Percentiles rank a stretch among this genome's conserved stretches.
These are phyloP conservation scores for Podarcis muralis DNA, from an alignment of 2,113 vertebrate genomes.

Conservation along the genomic window DNA sequence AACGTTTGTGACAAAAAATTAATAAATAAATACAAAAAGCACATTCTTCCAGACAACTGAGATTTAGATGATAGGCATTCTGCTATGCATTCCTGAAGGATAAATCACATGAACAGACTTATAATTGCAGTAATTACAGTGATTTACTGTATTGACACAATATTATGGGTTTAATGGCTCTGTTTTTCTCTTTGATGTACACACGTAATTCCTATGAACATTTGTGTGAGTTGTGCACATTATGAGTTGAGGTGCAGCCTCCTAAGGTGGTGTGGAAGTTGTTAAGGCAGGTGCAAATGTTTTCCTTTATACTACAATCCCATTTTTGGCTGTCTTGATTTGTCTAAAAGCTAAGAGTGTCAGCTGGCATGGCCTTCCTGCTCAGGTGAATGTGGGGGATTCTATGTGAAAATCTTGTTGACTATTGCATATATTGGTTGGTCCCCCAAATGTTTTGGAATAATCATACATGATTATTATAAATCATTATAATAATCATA, in stretches of 20 bases:
- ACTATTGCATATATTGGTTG: neutral
- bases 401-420: neutral
- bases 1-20: neutral
- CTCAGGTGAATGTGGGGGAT: neutral
- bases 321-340: neutral
- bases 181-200: neutral
- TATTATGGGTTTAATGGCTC: neutral
- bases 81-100: constrained; percentile 2
- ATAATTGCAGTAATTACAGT: neutral
- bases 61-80: neutral
- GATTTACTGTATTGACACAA: neutral
- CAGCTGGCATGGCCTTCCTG: neutral
- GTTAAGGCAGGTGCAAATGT: neutral
- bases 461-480: no score
- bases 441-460: no score
- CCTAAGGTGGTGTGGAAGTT: neutral
- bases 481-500: no score
- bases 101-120: neutral
- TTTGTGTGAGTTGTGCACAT: neutral
- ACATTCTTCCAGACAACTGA: neutral
- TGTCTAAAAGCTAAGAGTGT: neutral
- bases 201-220: fast-evolving
- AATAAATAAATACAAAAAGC: neutral
- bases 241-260: neutral
- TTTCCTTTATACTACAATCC: neutral